These are phyloP conservation scores for Chiloscyllium plagiosum DNA, from an alignment of 2,113 vertebrate species.

Conservation along the genomic window DNA sequence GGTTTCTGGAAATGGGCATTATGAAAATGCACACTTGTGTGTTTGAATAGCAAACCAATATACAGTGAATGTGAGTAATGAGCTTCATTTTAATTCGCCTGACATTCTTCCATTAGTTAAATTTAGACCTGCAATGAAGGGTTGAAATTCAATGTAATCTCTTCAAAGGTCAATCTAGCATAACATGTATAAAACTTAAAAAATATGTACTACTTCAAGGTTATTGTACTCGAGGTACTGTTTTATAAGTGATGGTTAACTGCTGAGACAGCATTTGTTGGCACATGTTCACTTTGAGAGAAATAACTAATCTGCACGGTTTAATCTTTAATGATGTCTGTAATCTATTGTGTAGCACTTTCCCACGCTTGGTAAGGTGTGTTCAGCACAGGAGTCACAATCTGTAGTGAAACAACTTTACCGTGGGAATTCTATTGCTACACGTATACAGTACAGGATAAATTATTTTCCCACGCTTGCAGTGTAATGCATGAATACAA, in stretches of 20 bases:
- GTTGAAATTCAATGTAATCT: background rate
- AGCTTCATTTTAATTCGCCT: background rate
- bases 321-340: slow-evolving; percentile 48
- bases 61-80: background rate
- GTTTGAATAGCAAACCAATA: background rate
- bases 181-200: background rate
- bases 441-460: slow-evolving; percentile 42
- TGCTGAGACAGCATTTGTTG: slow-evolving; percentile 33
- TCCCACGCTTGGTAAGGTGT: slow-evolving; percentile 64
- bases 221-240: slow-evolving; percentile 23
- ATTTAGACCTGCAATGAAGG: background rate
- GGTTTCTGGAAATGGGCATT: no score
- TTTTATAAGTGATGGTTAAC: slow-evolving; percentile 34
- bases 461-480: slow-evolving; percentile 69
- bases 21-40: background rate
- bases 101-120: background rate
- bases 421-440: slow-evolving; percentile 67
- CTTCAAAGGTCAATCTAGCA: slow-evolving; percentile 18
- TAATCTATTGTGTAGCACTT: slow-evolving; percentile 49
- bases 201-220: background rate
- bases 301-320: slow-evolving; percentile 51
- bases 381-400: slow-evolving; percentile 52
- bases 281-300: slow-evolving; percentile 43
- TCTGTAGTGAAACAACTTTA: slow-evolving; percentile 49
- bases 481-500: slow-evolving; percentile 49